Base-by-base conservation (phyloP, 1,140 invertebrate species). In the Maconellicoccus hirsutus region DNA sequence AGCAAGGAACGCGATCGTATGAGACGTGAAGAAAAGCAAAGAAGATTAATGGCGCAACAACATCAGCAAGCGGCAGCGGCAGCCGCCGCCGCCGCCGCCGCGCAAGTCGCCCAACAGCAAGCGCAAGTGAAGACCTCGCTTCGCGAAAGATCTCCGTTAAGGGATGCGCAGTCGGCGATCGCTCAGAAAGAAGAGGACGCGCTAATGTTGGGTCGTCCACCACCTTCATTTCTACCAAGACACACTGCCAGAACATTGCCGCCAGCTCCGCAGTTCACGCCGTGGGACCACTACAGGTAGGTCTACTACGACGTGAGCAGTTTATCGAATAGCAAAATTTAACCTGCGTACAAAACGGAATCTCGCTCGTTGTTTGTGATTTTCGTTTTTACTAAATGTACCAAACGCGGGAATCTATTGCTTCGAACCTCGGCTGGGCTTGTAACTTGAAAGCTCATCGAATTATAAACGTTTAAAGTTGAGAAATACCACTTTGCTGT, bases 1-100 rank as follows among this genome's bases (percentile, higher is more conserved):
- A 73, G 73, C 39, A 52, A 74, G 16, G 74, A 76, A 70, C 69
- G 74, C 8, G 76, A 78, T 7, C 73, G 39, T 79, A 79, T 52
- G 82, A 75, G 78, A 78, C 78, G 78, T 75, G 72, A 79, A 80
- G 74, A 80, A 74, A 79, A 74, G 77, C 76, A 80, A 80, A 75
- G 79, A 79, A 77, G 42, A 79, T 79, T 33, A 82, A 76, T 78
- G 78, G 78, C 78, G 76, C 72, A 79, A 80, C 75, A 80, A 73
- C 69, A 80, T 80, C 77, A 73, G 73, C 78, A 74, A 73, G 79
- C 79, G 71, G 78, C 81, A 78, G 78, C 61, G 66, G 21, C 70
- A 29, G 39, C 71, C 59, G 72, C 66, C 23, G 70, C 74, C 71
- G 76, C 76, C 12, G 72, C 77, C 73, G 38, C 75, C 72, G 73